Conservation (phyloP, 2,888 invertebrate genomes). For the Erynnis tages region DNA sequence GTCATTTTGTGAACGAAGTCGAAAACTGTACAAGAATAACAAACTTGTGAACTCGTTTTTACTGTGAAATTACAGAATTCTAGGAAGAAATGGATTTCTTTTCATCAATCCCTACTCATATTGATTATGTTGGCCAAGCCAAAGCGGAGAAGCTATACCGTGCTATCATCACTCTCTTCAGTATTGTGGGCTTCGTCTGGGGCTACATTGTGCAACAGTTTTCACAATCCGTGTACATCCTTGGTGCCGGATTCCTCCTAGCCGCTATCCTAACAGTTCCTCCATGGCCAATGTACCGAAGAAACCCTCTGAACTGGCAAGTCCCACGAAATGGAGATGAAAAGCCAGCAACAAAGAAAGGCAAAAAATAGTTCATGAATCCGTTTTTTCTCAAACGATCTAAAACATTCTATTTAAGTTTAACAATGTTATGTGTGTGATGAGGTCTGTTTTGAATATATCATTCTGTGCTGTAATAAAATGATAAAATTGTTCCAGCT, state of each 20-base stretch:
- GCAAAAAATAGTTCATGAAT: conserved; percentile 62
- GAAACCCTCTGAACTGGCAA: conserved; percentile 94
- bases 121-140: conserved; percentile 94
- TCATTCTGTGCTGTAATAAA: too few relatives aligned
- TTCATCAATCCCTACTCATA: conserved; percentile 74
- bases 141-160: conserved; percentile 94
- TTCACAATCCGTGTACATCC: conserved; percentile 95
- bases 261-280: conserved; percentile 94
- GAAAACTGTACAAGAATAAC: too few relatives aligned
- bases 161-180: conserved; percentile 94
- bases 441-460: too few relatives aligned
- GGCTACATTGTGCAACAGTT: conserved; percentile 97
- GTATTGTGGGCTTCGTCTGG: conserved; percentile 94
- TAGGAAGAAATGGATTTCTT: conserved; percentile 68
- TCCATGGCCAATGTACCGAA: conserved; percentile 97
- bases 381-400: too few relatives aligned
- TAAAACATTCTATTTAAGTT: too few relatives aligned
- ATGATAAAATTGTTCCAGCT: too few relatives aligned
- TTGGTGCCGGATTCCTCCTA: conserved; percentile 94
- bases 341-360: conserved; percentile 74
- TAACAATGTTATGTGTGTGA: too few relatives aligned
- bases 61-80: not conserved
- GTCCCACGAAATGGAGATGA: conserved; percentile 82
- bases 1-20: conserved; percentile 32
- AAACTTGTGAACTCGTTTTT: not conserved